Conservation (phyloP, 2,113 vertebrate genomes). For the Halichoerus grypus region DNA sequence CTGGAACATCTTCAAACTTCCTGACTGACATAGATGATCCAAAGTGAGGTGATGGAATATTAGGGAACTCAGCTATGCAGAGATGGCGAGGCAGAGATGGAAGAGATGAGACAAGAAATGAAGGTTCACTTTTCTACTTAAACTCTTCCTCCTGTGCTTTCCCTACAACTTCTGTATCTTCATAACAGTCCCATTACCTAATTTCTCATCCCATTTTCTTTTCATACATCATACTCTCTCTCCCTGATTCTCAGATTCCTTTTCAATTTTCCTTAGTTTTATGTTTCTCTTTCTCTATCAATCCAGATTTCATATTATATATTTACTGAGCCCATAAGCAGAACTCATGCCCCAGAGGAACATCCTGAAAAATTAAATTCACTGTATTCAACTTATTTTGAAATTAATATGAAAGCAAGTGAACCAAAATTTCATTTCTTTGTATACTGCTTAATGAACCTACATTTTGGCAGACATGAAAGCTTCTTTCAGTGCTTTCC, state of each 20-base stretch:
- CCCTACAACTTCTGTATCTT: background rate
- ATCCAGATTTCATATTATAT: conserved; percentile 50
- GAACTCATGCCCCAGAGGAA: conserved; percentile 46
- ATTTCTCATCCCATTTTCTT: background rate
- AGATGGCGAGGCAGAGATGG: background rate
- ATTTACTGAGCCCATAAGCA: conserved; percentile 68
- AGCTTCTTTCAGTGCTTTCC: conserved; percentile 56
- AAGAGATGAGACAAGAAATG: background rate
- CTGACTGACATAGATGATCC: background rate
- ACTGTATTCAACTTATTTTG: conserved; percentile 77
- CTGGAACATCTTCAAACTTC: background rate
- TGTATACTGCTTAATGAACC: conserved; percentile 72
- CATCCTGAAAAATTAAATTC: conserved; percentile 74
- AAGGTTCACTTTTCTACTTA: background rate
- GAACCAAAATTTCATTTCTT: conserved; percentile 76
- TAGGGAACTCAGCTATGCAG: background rate
- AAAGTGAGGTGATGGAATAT: too few species aligned
- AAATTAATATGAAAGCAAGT: conserved; percentile 71
- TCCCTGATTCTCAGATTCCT: conserved; percentile 43
- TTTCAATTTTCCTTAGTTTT: conserved; percentile 51
- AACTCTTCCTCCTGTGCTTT: background rate
- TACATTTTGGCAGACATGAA: conserved; percentile 70
- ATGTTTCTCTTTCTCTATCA: conserved; percentile 64
- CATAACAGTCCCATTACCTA: background rate
- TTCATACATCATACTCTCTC: background rate